Evolutionary conservation across 2,113 vertebrate species (phyloP), one percentile per base, ranked within the genome.

Genomic region (Apus apus): DNA sequence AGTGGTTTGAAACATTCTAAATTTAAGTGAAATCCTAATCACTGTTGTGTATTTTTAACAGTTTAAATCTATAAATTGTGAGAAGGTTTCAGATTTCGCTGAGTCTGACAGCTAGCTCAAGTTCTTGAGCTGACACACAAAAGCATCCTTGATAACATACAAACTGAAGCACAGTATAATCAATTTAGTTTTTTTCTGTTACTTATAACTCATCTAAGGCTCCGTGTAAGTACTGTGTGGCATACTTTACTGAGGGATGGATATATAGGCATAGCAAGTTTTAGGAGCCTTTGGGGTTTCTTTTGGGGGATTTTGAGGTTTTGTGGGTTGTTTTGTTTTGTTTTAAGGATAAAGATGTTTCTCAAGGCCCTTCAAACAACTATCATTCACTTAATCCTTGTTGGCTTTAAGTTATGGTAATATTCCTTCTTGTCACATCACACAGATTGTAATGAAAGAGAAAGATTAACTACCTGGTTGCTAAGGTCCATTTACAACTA

Each of bases 371-470:
- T 92, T 97, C 66, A 94, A 92, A 82, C 61, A 89, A 84, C 87
- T 89, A 26, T 92, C 77, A 87, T 89, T 88, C 65, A 56, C 48
- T 12, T 96, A 97, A 97, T 96, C 96, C 90, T 84, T 91, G 64
- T 84, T 96, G 89, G 96, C 82, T 95, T 94, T 89, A 93, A 93
- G 53, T 82, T 92, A 62, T 87, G 94, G 85, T 94, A 96, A 90
- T 67, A 88, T 94, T 97, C 82, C 61, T 85, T 61, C 91, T 88
- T 94, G 95, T 96, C 97, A 94, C 64, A 61, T 94, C 92, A 75
- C 95, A 93, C 88, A 96, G 96, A 34, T 85, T 1, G 2, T 76
- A 91, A 95, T 88, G 93, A 96, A 97, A 96, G 87, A 78, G 61
- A 10, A 67, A 85, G 94, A 95, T 97, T 91, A 96, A 93, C 86